These are phyloP conservation scores for Chlorodrepanis virens DNA, from an alignment of 2,113 vertebrate species.

Conservation along the genomic window DNA sequence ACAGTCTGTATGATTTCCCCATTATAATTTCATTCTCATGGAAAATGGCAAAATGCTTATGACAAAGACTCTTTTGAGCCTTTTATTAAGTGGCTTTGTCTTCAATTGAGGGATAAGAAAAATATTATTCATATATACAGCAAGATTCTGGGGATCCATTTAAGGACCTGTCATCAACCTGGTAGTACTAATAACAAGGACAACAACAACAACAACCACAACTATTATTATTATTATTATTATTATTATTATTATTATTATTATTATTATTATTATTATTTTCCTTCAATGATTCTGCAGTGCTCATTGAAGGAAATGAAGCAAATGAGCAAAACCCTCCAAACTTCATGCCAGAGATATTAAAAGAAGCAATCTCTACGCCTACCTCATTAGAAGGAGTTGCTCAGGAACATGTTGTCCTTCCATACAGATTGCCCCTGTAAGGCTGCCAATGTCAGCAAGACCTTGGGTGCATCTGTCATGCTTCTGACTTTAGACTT, in stretches of 20 bases:
- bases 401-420: conserved; percentile 8
- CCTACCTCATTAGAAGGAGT: background rate
- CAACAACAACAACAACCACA: background rate
- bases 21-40: background rate
- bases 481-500: background rate
- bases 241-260: background rate
- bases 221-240: background rate
- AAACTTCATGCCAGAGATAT: background rate
- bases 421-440: conserved; percentile 19
- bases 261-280: background rate
- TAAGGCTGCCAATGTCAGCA: conserved; percentile 57
- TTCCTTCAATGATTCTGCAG: background rate
- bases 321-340: background rate
- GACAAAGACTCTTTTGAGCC: background rate
- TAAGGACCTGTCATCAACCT: background rate
- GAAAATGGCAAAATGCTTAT: background rate
- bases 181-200: background rate
- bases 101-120: background rate
- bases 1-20: background rate
- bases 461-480: conserved; percentile 57
- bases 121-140: background rate
- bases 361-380: background rate
- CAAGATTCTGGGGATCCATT: background rate
- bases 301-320: too few species aligned
- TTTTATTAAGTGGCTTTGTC: background rate